Conservation (phyloP, 2,797 vertebrate genomes). For the Microcaecilia unicolor region DNA sequence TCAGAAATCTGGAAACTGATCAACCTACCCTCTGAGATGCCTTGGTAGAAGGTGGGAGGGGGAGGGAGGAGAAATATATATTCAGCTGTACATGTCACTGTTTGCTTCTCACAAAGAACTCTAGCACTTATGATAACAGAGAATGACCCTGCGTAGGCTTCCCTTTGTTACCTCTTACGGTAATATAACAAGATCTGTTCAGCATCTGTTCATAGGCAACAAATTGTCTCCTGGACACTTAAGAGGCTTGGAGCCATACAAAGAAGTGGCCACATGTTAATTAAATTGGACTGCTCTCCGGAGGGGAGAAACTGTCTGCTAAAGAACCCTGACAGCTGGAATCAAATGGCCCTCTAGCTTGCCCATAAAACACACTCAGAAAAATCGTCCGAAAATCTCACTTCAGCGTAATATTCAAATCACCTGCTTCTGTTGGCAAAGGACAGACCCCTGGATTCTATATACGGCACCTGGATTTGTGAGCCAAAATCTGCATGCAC, state of each 20-base stretch:
- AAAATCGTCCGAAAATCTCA: not conserved
- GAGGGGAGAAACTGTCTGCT: conserved; percentile 21
- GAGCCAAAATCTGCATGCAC: too few species aligned
- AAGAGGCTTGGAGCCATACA: conserved; percentile 2
- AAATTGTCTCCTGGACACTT: conserved; percentile 11
- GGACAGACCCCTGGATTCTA: too few species aligned
- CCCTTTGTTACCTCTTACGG: too few species aligned
- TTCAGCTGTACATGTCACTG: too few species aligned
- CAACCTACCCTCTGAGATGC: too few species aligned
- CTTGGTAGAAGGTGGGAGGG: too few species aligned
- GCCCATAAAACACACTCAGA: not conserved
- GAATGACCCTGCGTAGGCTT: too few species aligned
- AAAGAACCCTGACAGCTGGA: conserved; percentile 13
- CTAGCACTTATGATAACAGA: too few species aligned
- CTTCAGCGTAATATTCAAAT: not conserved
- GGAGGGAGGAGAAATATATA: conserved; percentile 2
- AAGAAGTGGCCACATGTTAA: conserved; percentile 25
- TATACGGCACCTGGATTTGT: too few species aligned
- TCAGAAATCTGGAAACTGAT: too few species aligned
- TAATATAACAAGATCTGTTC: conserved; percentile 19
- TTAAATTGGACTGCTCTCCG: conserved; percentile 27
- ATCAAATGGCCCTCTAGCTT: conserved; percentile 13
- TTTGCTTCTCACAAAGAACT: too few species aligned
- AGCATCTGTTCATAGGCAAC: not conserved
- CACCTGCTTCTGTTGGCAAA: conserved; percentile 3